These are phyloP conservation scores for Zenarchopterus dispar DNA, from an alignment of 2,797 vertebrate species.

Conservation along the genomic window DNA sequence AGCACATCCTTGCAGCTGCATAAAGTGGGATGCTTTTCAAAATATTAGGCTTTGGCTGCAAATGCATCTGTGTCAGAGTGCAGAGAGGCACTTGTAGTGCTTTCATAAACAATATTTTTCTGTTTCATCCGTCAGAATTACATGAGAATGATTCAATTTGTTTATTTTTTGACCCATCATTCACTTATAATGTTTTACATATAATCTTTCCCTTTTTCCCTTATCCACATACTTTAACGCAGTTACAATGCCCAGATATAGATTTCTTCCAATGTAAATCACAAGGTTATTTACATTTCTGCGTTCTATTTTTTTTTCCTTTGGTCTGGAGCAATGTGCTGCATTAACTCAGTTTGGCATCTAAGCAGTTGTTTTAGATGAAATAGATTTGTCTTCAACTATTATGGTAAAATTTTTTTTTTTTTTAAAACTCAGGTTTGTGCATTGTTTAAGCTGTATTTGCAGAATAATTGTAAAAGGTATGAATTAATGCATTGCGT, in stretches of 20 bases:
- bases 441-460: background rate
- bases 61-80: slow-evolving; percentile 1
- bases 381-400: background rate
- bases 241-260: slow-evolving; percentile 11
- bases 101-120: background rate
- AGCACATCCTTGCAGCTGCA: slow-evolving; percentile 8
- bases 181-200: slow-evolving; percentile 21
- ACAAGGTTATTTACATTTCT: slow-evolving; percentile 2
- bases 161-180: background rate
- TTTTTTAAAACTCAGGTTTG: background rate
- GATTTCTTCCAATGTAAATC: slow-evolving; percentile 1
- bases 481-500: background rate
- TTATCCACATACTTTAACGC: slow-evolving; percentile 8
- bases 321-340: background rate
- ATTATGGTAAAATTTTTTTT: too few relatives aligned
- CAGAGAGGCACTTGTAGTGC: slow-evolving; percentile 9
- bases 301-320: background rate
- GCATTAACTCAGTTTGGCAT: background rate
- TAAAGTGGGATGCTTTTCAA: background rate
- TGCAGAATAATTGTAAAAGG: too few relatives aligned
- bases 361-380: too few relatives aligned
- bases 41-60: slow-evolving; percentile 8
- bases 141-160: too few relatives aligned
- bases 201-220: background rate
- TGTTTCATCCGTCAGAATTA: too few relatives aligned